phyloP scores from a whole-genome alignment of 2,888 invertebrate species.

The Tiliacea citrago region DNA sequence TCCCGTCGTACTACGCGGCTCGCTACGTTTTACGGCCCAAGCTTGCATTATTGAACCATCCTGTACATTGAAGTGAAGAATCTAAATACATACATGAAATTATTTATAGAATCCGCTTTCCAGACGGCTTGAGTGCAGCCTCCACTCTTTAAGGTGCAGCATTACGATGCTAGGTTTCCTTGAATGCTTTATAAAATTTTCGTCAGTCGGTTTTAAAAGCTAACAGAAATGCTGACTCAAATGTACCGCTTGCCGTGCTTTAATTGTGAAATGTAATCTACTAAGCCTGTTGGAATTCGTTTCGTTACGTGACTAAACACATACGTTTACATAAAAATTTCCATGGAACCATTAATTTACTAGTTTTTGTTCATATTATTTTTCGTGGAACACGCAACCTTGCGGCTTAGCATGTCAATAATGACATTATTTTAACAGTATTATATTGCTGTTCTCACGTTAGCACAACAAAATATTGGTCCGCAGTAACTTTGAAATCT shows the following conservation, averaged over 20 bases:
- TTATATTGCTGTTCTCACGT: slow-evolving; percentile 77
- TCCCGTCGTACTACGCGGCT: slow-evolving; percentile 73
- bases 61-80: slow-evolving; percentile 77
- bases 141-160: slow-evolving; percentile 31
- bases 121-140: slow-evolving; percentile 53
- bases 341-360: slow-evolving; percentile 71
- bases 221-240: slow-evolving; percentile 19
- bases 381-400: slow-evolving; percentile 77
- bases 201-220: slow-evolving; percentile 19
- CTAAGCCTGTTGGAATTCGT: slow-evolving; percentile 49
- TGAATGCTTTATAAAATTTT: slow-evolving; percentile 22
- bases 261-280: slow-evolving; percentile 43
- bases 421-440: slow-evolving; percentile 69
- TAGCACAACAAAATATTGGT: slow-evolving; percentile 66
- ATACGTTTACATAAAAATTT: slow-evolving; percentile 70
- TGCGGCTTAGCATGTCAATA: slow-evolving; percentile 74
- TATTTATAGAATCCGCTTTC: slow-evolving; percentile 73
- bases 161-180: slow-evolving; percentile 19
- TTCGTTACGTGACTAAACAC: slow-evolving; percentile 67
- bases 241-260: slow-evolving; percentile 26
- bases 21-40: slow-evolving; percentile 81
- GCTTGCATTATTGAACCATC: slow-evolving; percentile 84
- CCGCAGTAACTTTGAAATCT: slow-evolving; percentile 67
- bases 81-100: slow-evolving; percentile 77
- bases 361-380: slow-evolving; percentile 70